These are phyloP conservation scores for Lagopus muta DNA, from an alignment of 2,113 vertebrate genomes.

Conservation along the genomic window DNA sequence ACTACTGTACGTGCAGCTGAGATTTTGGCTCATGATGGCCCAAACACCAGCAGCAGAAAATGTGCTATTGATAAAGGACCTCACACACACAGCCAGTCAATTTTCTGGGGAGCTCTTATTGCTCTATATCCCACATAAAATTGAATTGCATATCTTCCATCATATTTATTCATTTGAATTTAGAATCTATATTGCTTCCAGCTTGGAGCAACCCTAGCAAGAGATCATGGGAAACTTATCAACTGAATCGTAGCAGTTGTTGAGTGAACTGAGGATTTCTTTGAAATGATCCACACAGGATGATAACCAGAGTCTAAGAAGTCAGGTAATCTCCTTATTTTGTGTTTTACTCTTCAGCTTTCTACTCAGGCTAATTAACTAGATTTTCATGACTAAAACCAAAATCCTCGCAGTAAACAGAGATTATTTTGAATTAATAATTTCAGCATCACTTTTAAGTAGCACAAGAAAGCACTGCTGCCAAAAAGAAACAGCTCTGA, in stretches of 20 bases:
- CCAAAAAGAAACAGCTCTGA: not conserved
- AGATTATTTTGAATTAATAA: not conserved
- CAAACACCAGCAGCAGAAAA: not conserved
- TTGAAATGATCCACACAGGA: not conserved
- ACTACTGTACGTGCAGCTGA: no score
- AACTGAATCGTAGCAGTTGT: not conserved
- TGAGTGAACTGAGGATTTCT: slow-evolving; percentile 14
- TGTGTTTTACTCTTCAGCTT: not conserved
- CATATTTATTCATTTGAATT: not conserved
- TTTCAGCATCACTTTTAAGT: not conserved
- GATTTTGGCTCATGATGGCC: no score
- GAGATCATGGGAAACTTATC: not conserved
- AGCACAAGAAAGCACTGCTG: not conserved
- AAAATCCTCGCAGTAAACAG: not conserved
- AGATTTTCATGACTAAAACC: not conserved
- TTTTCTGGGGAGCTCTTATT: not conserved
- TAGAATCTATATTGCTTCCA: not conserved
- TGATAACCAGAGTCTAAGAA: not conserved
- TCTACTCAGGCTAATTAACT: not conserved
- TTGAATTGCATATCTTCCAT: not conserved
- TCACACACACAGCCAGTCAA: not conserved
- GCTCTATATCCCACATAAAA: not conserved
- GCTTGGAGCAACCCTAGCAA: not conserved
- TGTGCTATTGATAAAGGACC: not conserved
- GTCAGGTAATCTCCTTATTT: not conserved